Conservation (phyloP, 2,113 vertebrate species). For the Chauna torquata region DNA sequence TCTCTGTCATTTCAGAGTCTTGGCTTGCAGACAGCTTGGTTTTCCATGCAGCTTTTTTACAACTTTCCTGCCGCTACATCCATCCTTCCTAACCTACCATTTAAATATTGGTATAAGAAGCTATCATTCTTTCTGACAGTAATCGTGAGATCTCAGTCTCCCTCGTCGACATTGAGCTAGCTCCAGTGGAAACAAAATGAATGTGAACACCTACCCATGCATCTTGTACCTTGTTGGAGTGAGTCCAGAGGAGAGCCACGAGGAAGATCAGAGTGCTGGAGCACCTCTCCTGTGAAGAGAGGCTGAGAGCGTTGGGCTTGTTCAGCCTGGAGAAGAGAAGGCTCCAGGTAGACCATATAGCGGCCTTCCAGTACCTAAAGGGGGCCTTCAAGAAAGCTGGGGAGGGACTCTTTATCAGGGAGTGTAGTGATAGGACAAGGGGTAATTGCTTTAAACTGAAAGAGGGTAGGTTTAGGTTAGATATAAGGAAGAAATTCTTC, state of each 20-base stretch:
- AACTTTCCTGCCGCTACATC: neutral
- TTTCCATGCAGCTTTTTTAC: neutral
- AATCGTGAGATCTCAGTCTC: neutral
- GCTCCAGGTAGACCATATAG: no score
- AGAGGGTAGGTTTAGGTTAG: neutral
- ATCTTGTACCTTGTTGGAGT: neutral
- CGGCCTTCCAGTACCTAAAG: no score
- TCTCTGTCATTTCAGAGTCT: neutral
- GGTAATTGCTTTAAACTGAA: neutral
- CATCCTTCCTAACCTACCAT: neutral
- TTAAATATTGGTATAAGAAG: neutral
- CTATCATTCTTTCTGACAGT: neutral
- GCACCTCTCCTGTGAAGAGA: no score
- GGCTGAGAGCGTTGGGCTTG: no score
- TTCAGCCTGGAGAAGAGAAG: no score
- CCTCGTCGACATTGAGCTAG: neutral
- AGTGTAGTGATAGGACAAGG: neutral
- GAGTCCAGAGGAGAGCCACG: no score
- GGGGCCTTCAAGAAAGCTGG: no score
- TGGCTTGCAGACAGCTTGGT: neutral
- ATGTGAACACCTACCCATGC: neutral
- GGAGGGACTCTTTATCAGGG: no score
- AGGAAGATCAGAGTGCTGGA: no score
- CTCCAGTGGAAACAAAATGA: neutral
- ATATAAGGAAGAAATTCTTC: neutral